Evolutionary conservation across 1,140 invertebrate species (phyloP), one percentile per base, ranked within the genome.

Genomic region (Tetramorium simillimum): DNA sequence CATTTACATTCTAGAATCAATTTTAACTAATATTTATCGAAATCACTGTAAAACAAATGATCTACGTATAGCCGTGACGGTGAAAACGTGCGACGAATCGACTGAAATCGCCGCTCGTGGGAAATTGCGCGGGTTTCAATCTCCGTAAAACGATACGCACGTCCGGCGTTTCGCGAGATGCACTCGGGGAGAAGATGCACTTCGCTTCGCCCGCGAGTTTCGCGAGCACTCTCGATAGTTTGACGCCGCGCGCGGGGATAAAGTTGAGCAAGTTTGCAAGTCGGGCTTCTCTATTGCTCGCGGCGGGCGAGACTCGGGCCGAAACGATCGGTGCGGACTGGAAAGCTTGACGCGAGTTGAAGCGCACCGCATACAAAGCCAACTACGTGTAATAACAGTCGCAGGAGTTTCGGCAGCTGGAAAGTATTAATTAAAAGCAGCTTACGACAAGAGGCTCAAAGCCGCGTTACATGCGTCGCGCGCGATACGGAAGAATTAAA

Each of bases 181-280:
- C 24, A 51, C 63, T 40, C 12, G 5, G 40, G 28, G 69, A 60
- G 67, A 77, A 24, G 28, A 82, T 33, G 21, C 62, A 67, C 62
- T 51, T 67, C 18, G 51, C 43, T 14, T n/a, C 24, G 53, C 21
- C 28, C 78, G 37, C 21, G 12, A 73, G 37, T 82, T 73, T 56
- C 65, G 63, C 33, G 21, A 62, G 24, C 72, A 51, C 49, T 72
- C 65, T 81, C 53, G 69, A 84, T 75, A 73, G 80, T 60, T 73
- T 62, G 80, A 75, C 80, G 75, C 16, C 18, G 6, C 24, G 40
- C 40, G 28, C 49, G 46, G 14, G 33, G 21, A 21, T 28, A 84
- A 69, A 84, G 40, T 84, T 60, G 67, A 62, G 69, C 80, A 60
- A 84, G 80, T 84, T 84, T 28, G 14, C 80, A 28, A 80, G 62